Conservation (phyloP, 2,888 invertebrate genomes). For the Catocala nupta region DNA sequence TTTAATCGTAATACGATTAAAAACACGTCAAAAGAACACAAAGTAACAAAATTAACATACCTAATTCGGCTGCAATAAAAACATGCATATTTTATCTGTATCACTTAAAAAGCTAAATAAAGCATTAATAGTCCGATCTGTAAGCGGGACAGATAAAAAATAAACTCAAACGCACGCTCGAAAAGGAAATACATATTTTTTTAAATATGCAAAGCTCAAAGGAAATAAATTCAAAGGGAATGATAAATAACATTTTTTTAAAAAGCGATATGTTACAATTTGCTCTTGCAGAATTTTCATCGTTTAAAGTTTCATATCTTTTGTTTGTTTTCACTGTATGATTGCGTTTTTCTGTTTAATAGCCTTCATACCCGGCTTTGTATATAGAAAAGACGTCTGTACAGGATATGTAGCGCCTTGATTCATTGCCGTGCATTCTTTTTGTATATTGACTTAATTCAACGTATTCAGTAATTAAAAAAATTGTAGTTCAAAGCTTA, state of each 20-base stretch:
- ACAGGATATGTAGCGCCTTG: too few relatives aligned
- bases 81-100: slow-evolving; percentile 15
- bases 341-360: slow-evolving; percentile 9
- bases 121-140: slow-evolving; percentile 21
- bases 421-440: too few relatives aligned
- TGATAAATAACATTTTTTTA: slow-evolving; percentile 43
- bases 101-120: slow-evolving; percentile 18
- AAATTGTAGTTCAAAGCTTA: too few relatives aligned
- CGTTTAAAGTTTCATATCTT: slow-evolving; percentile 30
- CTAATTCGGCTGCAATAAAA: neutral
- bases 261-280: slow-evolving; percentile 26
- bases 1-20: neutral
- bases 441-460: too few relatives aligned
- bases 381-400: too few relatives aligned
- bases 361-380: neutral
- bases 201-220: slow-evolving; percentile 49
- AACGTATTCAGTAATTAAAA: too few relatives aligned
- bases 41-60: neutral
- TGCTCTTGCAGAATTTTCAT: slow-evolving; percentile 28
- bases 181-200: slow-evolving; percentile 44
- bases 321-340: slow-evolving; percentile 31
- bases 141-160: slow-evolving; percentile 38
- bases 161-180: slow-evolving; percentile 20
- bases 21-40: neutral
- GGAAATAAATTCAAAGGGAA: slow-evolving; percentile 52